Percentiles rank a stretch among this genome's conserved stretches.
phyloP scores from a whole-genome alignment of 2,888 invertebrate species.

The Vanessa cardui region DNA sequence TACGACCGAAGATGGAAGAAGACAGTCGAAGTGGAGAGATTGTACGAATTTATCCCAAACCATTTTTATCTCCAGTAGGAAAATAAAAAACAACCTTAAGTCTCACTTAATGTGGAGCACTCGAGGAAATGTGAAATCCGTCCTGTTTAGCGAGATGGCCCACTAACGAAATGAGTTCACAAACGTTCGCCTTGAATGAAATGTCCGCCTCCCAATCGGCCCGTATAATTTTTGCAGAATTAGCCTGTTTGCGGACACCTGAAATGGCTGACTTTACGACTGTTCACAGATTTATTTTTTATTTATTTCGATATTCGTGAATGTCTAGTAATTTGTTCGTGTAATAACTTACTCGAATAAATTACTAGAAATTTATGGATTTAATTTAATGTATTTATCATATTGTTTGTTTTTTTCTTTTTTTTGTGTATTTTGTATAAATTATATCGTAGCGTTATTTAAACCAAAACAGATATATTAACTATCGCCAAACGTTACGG shows the following conservation, averaged over 20 bases:
- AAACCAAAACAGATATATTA: too few relatives aligned
- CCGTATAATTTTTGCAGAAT: slow-evolving; percentile 36
- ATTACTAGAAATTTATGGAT: too few relatives aligned
- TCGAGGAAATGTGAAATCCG: slow-evolving; percentile 30
- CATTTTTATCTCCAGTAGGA: slow-evolving; percentile 28
- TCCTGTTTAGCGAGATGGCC: slow-evolving; percentile 20
- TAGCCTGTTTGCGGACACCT: slow-evolving; percentile 35
- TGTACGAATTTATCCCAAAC: slow-evolving; percentile 31
- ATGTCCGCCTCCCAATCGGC: slow-evolving; percentile 22
- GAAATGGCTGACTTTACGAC: slow-evolving; percentile 2
- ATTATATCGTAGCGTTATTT: too few relatives aligned
- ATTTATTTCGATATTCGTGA: slow-evolving; percentile 4
- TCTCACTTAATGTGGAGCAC: slow-evolving; percentile 33
- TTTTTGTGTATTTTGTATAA: too few relatives aligned
- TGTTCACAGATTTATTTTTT: neutral
- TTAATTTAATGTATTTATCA: neutral
- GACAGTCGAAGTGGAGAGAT: slow-evolving; percentile 26
- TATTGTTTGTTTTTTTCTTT: neutral
- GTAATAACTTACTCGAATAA: neutral
- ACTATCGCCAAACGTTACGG: too few relatives aligned
- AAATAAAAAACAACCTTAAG: slow-evolving; percentile 36
- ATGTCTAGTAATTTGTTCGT: neutral
- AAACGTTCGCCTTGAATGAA: slow-evolving; percentile 29
- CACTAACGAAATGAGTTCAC: slow-evolving; percentile 35
- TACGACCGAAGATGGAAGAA: slow-evolving; percentile 11